Evolutionary conservation across 2,888 invertebrate species (phyloP).

Genomic region (Drosophila flavopinicola): DNA sequence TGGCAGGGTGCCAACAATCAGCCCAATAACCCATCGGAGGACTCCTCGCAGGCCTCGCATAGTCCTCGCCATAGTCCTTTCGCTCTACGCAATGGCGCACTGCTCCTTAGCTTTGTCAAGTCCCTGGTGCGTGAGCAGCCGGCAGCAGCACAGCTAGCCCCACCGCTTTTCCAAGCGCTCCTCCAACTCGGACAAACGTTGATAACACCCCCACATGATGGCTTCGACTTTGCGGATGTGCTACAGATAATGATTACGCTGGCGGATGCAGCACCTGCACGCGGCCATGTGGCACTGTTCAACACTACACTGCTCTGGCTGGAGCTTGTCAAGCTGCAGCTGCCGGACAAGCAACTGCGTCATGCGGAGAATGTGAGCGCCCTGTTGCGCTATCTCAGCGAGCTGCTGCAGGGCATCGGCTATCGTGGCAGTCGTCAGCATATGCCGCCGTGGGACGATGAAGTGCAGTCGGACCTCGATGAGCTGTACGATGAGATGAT

Average conservation of each 20-base stretch:
- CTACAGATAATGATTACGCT: slow-evolving; percentile 91
- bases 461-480: slow-evolving; percentile 90
- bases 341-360: slow-evolving; percentile 78
- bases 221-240: slow-evolving; percentile 91
- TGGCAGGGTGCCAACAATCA: slow-evolving; percentile 83
- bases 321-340: slow-evolving; percentile 87
- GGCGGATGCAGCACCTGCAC: slow-evolving; percentile 91
- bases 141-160: slow-evolving; percentile 72
- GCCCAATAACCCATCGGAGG: slow-evolving; percentile 84
- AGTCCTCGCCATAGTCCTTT: slow-evolving; percentile 61
- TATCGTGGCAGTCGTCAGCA: slow-evolving; percentile 85
- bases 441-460: slow-evolving; percentile 92
- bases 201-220: slow-evolving; percentile 87
- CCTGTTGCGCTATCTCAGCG: slow-evolving; percentile 93
- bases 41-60: slow-evolving; percentile 79
- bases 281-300: slow-evolving; percentile 92
- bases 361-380: slow-evolving; percentile 90
- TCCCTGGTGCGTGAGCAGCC: slow-evolving; percentile 89
- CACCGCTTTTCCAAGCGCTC: slow-evolving; percentile 89
- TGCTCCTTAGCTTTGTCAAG: slow-evolving; percentile 89
- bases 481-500: slow-evolving; percentile 95
- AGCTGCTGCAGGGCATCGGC: slow-evolving; percentile 85
- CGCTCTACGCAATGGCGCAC: slow-evolving; percentile 87
- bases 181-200: slow-evolving; percentile 90
- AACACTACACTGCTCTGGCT: slow-evolving; percentile 93